Evolutionary conservation across 1,140 invertebrate species (phyloP), one percentile per base, ranked within the genome.

Genomic region (Trypoxylus dichotomus): DNA sequence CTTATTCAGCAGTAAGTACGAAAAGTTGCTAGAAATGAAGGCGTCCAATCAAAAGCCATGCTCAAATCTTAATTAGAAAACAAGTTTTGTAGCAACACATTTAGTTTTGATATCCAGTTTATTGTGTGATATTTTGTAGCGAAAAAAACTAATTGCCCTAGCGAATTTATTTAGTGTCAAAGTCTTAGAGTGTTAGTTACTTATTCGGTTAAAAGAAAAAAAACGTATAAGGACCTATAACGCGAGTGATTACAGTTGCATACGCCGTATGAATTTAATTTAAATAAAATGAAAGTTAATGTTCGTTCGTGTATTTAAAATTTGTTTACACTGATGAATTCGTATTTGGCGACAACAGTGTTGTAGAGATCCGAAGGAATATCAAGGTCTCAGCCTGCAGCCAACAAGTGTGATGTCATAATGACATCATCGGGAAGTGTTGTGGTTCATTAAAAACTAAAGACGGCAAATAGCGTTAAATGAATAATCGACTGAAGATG

Each of bases 351-450:
- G 21, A 21, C 60, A 24, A 63, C 21, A 21, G 43, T 47, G 43
- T 47, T 47, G 60, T 63, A 63, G 19, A 24, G 60, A 27, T 63
- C 60, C 21, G 60, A 63, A 24, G 47, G 47, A 58, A 58, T 58
- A 58, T 58, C 84, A 85, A 85, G 83, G 84, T 82, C 84, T 84
- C 80, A 78, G 83, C 83, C 79, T 78, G 79, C 76, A 81, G 84
- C 83, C 60, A 82, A 76, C 79, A 81, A 80, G 82, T 84, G 83
- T 85, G 84, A 85, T 84, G 83, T 85, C 84, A 85, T 84, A 79
- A 84, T 85, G 84, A 85, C 84, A 85, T 85, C 84, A 85, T 78
- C 84, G 84, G 82, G 83, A 85, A 84, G 81, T 83, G 82, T 78
- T 83, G 82, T 75, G 84, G 82, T 81, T 79, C 73, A 21, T 75